Evolutionary conservation across 2,113 vertebrate genomes (phyloP), one percentile per base, ranked within the genome.

Genomic region (Poecile atricapillus): DNA sequence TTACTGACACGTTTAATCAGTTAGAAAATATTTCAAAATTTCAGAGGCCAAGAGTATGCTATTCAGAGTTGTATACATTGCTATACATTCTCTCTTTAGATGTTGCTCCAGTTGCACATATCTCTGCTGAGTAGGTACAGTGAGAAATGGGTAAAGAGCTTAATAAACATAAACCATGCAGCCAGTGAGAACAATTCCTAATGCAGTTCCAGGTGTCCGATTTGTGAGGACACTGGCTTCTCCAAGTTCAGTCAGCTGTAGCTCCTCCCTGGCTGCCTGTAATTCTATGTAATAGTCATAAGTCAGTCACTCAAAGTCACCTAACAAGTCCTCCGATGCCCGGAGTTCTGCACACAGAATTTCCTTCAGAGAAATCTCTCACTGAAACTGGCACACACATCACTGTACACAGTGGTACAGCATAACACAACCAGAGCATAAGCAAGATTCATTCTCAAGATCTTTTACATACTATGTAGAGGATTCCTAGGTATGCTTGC

Each of bases 21-120:
- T 79, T 82, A 86, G 49, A 82, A 84, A 92, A 82, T 31, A 56
- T 11, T 93, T 77, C 64, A 52, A 39, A 35, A 75, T 78, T 50
- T 56, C 53, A 78, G 60, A 55, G 39, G 30, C 56, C 22, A 33
- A 19, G 49, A 63, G 3, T 39, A 47, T n/a, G 33, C 37, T 73
- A 31, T 59, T 89, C 39, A 33, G 70, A 68, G 24, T 27, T 78
- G 64, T n/a, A n/a, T n/a, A n/a, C n/a, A 75, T 78, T 55, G 65
- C 44, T 63, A 1, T 47, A 71, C 31, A 13, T 35, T 55, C 9
- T 74, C 65, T 80, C 59, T 41, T 78, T 68, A 24, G 27, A 28
- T 74, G 18, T 63, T 81, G 63, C 39, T 80, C 15, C 76, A 43
- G 33, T 50, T 78, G 50, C 33, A 47, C 10, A 1, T 47, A 52